Conservation (phyloP, 1,140 invertebrate species). For the Ericerus pela region DNA sequence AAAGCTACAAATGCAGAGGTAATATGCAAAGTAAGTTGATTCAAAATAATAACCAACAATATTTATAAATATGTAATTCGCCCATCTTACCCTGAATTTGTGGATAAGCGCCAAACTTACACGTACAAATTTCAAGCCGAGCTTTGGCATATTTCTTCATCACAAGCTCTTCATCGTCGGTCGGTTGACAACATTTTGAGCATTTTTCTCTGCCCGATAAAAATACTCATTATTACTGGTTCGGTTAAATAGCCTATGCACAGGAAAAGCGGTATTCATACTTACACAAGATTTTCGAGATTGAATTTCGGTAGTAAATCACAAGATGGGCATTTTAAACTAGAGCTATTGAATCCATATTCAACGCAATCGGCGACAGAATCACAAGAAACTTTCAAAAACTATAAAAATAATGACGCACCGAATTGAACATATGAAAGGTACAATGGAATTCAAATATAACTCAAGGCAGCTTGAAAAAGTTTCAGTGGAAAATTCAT, state of each 20-base stretch:
- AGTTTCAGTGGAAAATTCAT: too few species aligned
- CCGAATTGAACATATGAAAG: too few species aligned
- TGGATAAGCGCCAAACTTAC: constrained; percentile 88
- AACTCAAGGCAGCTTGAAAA: too few species aligned
- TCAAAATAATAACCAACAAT: neutral
- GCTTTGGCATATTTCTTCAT: constrained; percentile 68
- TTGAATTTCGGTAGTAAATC: constrained; percentile 64
- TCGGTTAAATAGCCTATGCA: neutral
- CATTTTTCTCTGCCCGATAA: constrained; percentile 48
- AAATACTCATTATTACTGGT: neutral
- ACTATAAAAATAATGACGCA: too few species aligned
- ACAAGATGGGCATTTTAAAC: constrained; percentile 76
- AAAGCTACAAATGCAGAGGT: constrained; percentile 48
- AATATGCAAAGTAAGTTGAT: constrained; percentile 11
- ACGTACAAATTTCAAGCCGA: constrained; percentile 80
- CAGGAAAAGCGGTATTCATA: constrained; percentile 15
- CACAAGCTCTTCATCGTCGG: constrained; percentile 39
- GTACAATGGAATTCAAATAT: too few species aligned
- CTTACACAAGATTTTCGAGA: constrained; percentile 47
- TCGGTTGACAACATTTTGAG: constrained; percentile 48
- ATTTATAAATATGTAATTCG: neutral
- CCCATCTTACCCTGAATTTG: constrained; percentile 65
- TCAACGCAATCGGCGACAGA: constrained; percentile 64
- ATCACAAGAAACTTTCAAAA: too few species aligned
- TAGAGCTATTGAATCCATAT: constrained; percentile 73